These are phyloP conservation scores for Megaceryle alcyon DNA, from an alignment of 2,797 vertebrate genomes.

Conservation along the genomic window DNA sequence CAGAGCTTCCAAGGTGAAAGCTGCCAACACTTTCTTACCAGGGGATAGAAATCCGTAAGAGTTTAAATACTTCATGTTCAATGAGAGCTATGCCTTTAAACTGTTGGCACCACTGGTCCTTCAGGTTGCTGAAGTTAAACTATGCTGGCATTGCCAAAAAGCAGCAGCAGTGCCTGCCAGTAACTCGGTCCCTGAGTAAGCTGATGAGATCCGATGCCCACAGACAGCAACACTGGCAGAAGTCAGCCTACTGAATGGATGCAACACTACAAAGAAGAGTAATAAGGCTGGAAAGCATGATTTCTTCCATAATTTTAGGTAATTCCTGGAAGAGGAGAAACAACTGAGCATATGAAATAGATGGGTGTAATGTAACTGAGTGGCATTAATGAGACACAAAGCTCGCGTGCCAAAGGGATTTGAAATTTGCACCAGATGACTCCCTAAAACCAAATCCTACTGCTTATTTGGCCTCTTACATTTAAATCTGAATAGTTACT, in stretches of 20 bases:
- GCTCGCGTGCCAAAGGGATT: not conserved
- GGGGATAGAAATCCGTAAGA: slow-evolving; percentile 28
- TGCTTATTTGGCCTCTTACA: not conserved
- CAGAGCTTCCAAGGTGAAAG: slow-evolving; percentile 8
- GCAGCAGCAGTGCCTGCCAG: not conserved
- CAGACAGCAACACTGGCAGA: not conserved
- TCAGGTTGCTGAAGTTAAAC: slow-evolving; percentile 68
- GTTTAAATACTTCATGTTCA: slow-evolving; percentile 65
- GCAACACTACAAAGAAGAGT: rapidly evolving
- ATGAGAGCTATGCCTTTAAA: slow-evolving; percentile 19
- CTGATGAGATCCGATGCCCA: rapidly evolving
- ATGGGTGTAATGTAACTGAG: not conserved
- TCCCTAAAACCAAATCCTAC: not conserved
- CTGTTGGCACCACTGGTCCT: slow-evolving; percentile 35
- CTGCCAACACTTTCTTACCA: slow-evolving; percentile 60
- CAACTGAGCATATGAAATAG: not conserved
- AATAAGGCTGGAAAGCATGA: not conserved
- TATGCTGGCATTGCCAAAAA: slow-evolving; percentile 50
- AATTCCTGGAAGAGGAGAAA: not conserved
- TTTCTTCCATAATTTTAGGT: not conserved
- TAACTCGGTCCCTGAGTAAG: rapidly evolving
- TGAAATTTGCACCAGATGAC: not conserved
- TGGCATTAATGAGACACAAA: not conserved
- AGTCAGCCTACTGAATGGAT: rapidly evolving
- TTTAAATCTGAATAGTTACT: not conserved